Conservation (phyloP, 2,888 invertebrate species). For the Diplolepis rosae region DNA sequence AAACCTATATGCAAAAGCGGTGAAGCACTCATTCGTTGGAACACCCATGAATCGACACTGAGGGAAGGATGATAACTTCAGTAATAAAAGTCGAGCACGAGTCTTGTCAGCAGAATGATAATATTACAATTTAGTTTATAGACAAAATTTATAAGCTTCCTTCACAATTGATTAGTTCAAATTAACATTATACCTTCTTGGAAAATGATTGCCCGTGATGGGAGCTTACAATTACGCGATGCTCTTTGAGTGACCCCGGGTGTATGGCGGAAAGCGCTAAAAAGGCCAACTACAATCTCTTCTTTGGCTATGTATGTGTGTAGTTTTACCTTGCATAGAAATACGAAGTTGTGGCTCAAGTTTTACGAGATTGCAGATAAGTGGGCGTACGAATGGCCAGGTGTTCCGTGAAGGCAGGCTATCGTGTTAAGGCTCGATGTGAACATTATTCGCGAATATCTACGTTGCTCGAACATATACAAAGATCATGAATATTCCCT, state of each 20-base stretch:
- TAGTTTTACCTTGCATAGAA: background rate
- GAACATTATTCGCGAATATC: constrained; percentile 12
- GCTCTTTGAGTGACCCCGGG: background rate
- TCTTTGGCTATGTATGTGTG: background rate
- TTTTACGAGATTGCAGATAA: constrained; percentile 18
- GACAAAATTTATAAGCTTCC: too few species aligned
- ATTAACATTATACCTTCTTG: background rate
- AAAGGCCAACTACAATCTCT: constrained; percentile 14
- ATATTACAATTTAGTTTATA: too few species aligned
- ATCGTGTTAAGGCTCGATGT: constrained; percentile 4
- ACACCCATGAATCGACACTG: too few species aligned
- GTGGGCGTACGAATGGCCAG: constrained; percentile 24
- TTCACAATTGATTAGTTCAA: too few species aligned
- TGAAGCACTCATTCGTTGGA: too few species aligned
- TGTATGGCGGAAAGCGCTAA: constrained; percentile 10
- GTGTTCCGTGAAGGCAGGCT: constrained; percentile 14
- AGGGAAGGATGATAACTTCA: too few species aligned
- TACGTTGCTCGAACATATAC: constrained; percentile 2
- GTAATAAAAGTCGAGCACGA: too few species aligned
- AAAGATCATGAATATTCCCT: too few species aligned
- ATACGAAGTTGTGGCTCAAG: background rate
- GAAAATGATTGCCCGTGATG: background rate
- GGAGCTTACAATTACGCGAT: background rate
- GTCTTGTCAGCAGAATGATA: too few species aligned
- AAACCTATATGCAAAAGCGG: too few species aligned